A percentile compares a stretch with the other conserved stretches of the same genome.
Conservation (phyloP, 2,797 vertebrate genomes). For the Schizothorax lantsangensis region DNA sequence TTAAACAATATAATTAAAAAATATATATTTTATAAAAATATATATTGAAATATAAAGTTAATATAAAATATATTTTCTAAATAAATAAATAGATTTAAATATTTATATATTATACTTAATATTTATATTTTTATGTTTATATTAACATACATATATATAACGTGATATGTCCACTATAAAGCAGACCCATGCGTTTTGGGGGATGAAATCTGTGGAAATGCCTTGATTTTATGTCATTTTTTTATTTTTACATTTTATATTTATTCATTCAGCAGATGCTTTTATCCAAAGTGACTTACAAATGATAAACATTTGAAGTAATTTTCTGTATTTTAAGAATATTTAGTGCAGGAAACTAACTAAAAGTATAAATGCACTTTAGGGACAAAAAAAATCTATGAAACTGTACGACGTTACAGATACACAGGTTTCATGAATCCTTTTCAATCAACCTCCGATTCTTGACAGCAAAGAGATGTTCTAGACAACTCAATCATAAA, state of each 20-base stretch:
- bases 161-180: not conserved
- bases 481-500: constrained; percentile 13
- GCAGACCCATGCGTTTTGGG: not conserved
- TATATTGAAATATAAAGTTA: not conserved
- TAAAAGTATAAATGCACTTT: not conserved
- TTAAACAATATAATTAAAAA: not conserved
- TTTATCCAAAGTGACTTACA: not conserved
- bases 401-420: not conserved
- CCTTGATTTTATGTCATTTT: not conserved
- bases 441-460: not conserved
- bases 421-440: not conserved
- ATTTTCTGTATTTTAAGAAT: not conserved
- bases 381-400: not conserved
- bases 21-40: not conserved
- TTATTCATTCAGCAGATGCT: not conserved
- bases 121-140: not conserved
- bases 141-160: not conserved
- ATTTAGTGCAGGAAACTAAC: not conserved
- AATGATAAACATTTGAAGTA: not conserved
- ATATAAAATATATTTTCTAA: not conserved
- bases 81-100: not conserved
- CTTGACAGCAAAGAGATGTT: not conserved
- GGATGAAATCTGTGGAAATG: not conserved
- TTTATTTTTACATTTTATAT: not conserved
- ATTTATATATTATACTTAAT: not conserved